Evolutionary conservation across 2,113 vertebrate species (phyloP).

Genomic region (Artemisiospiza belli): DNA sequence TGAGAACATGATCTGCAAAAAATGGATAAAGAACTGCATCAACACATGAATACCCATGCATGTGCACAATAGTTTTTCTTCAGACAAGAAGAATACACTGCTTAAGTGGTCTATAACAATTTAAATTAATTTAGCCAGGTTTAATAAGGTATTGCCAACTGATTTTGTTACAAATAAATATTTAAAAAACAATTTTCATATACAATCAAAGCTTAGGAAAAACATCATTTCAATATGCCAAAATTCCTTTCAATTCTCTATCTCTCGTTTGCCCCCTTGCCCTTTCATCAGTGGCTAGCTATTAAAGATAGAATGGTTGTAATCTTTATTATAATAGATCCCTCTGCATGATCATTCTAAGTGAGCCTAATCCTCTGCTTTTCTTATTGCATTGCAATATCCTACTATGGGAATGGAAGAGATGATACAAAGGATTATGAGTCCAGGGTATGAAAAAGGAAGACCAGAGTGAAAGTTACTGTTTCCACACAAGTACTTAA

Average conservation of each 20-base stretch:
- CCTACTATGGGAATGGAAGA: not conserved
- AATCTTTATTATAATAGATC: conserved; percentile 26
- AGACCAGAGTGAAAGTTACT: conserved; percentile 24
- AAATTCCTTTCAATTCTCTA: not conserved
- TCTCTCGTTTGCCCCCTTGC: not conserved
- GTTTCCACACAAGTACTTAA: not conserved
- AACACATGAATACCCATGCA: not conserved
- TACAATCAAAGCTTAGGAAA: conserved; percentile 5
- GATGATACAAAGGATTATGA: conserved; percentile 8
- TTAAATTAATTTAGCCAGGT: conserved; percentile 49
- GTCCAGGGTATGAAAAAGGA: not conserved
- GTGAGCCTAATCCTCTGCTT: conserved; percentile 6
- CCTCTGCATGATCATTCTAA: conserved; percentile 25
- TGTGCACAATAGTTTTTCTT: not conserved
- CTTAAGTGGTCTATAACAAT: not conserved
- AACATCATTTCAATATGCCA: not conserved
- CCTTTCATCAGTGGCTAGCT: conserved; percentile 24
- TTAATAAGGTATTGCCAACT: conserved; percentile 36
- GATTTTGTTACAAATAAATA: conserved; percentile 25
- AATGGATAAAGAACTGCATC: not conserved
- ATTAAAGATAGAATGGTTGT: conserved; percentile 34
- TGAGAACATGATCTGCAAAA: not conserved
- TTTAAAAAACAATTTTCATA: conserved; percentile 33
- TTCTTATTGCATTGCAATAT: conserved; percentile 26
- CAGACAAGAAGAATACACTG: not conserved